Evolutionary conservation across 2,113 vertebrate genomes (phyloP), one percentile per base, ranked within the genome.

Genomic region (Cephalopterus ornatus): DNA sequence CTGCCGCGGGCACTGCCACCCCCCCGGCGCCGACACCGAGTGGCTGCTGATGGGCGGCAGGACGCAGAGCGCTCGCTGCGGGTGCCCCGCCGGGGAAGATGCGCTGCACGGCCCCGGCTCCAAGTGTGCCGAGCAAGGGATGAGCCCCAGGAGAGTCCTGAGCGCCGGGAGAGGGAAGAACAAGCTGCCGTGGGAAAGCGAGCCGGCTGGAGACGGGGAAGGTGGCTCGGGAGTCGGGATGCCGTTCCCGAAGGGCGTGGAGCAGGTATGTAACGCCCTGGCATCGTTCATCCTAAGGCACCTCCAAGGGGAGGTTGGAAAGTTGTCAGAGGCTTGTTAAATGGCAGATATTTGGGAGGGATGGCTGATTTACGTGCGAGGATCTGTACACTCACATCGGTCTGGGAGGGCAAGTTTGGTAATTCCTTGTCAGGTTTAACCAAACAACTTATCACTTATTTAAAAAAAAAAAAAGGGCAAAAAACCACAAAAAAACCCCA

Each of bases 161-260:
- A 99, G 99, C 4, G 99, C 99, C 1, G 98, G 98, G 5, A 99
- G 98, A 95, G 99, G 98, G 12, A 99, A 98, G 89, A 99, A 97
- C 98, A 99, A 99, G 72, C 98, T 99, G 61, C 99, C 99, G 2
- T 99, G 99, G 99, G 99, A 99, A 93, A 98, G 93, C 18, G 96
- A 98, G 6, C 96, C 39, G 30, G 89, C 97, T 42, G 97, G 97
- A 27, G 95, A 88, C 44, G 8, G 85, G 30, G 98, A 98, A 76
- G 95, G 92, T 2, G 89, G 92, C 52, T 90, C 94, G 15, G 98
- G 95, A 46, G 88, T 26, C 88, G 94, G 73, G 52, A 71, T 96
- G 41, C 87, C 95, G 12, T 89, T 76, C 20, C 41, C 95, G 21
- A 98, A 97, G 89, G 95, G 85, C 42, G 75, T 75, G 79, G 98